These are phyloP conservation scores for Priocnemis perturbator DNA, from an alignment of 2,888 invertebrate genomes.

Conservation along the genomic window DNA sequence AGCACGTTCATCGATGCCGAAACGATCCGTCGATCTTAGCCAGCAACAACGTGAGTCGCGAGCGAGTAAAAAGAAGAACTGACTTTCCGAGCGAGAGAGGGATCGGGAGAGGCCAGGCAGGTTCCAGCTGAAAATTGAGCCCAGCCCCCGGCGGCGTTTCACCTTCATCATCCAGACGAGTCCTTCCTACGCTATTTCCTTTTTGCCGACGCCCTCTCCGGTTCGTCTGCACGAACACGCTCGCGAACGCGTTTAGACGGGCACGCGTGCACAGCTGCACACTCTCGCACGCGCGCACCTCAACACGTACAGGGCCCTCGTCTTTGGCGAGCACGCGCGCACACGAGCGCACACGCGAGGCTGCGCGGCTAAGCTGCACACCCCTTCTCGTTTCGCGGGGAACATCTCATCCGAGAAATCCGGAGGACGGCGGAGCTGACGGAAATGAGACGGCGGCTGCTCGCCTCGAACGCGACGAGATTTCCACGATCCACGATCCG, in stretches of 20 bases:
- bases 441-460: slow-evolving; percentile 48
- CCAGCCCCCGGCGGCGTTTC: slow-evolving; percentile 20
- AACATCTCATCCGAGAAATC: slow-evolving; percentile 33
- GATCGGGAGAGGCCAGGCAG: no score
- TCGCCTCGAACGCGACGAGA: slow-evolving; percentile 37
- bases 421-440: slow-evolving; percentile 32
- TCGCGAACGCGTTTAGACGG: neutral
- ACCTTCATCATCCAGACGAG: slow-evolving; percentile 3
- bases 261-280: neutral
- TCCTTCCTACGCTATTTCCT: slow-evolving; percentile 8
- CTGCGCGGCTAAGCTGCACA: neutral
- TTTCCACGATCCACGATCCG: slow-evolving; percentile 22
- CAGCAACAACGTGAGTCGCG: no score
- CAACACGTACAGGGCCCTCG: neutral
- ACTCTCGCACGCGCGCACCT: no score
- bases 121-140: slow-evolving; percentile 31
- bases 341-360: no score
- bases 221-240: no score
- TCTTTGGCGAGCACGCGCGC: no score
- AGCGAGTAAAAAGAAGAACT: neutral
- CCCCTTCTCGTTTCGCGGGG: slow-evolving; percentile 1
- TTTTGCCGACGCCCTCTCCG: neutral
- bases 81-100: neutral
- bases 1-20: no score
- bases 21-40: no score